Evolutionary conservation across 1,140 invertebrate genomes (phyloP), one percentile per base, ranked within the genome.

Genomic region (Pseudachorutes palmiensis): DNA sequence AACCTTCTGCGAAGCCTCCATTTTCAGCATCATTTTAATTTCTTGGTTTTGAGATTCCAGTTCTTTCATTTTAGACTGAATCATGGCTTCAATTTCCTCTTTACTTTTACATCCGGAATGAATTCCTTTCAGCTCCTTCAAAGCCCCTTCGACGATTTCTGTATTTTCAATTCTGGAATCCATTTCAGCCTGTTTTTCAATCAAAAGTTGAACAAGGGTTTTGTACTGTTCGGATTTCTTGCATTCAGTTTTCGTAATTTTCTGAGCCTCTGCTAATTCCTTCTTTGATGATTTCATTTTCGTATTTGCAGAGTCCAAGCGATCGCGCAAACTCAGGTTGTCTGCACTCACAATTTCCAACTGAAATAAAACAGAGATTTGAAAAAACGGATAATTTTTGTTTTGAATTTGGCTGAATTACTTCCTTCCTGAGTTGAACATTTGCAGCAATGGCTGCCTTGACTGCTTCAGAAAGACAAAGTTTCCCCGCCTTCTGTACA

Each of bases 401-500:
- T 16, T 24, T 55, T 55, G 5, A 55, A 55, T 3, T 55, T 24
- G 9, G 12, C 24, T 5, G 24, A 55, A 55, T 55, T 14, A 19
- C 5, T 22, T 55, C 24, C 9, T 22, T 55, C 24, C 51, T 19
- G 12, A 74, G 32, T 32, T 63, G 48, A 22, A 69, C 62, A 48
- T 74, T 74, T 1, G 48, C 36, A 14, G 33, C 36, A 36, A 74
- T 71, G 29, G 72, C 70, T 26, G 68, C 59, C 51, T 70, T 71
- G 2, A 74, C 69, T 1, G 70, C 67, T 0, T 67, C 66, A 49
- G 67, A 71, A 16, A 74, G 45, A 41, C 70, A 65, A 12, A 74
- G 24, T 59, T 69, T 66, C 29, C 70, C 72, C 22, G 70, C 70
- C 59, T 71, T 68, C 32, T 68, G 64, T 55, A 74, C 62, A 58